Evolutionary conservation across 2,113 vertebrate genomes (phyloP).

Genomic region (Charina bottae): DNA sequence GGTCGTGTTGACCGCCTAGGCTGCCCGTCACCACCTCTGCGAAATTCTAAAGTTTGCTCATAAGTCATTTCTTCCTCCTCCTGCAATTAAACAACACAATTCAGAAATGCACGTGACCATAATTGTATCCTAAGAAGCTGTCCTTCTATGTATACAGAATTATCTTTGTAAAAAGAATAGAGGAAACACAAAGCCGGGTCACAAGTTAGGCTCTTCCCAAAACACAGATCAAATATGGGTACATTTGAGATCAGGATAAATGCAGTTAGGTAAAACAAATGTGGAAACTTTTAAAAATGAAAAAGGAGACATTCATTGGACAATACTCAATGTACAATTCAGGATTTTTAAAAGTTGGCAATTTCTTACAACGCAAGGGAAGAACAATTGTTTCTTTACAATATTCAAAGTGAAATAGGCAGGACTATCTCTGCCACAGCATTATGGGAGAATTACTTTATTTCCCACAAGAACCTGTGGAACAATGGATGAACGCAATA

Average conservation of each 20-base stretch:
- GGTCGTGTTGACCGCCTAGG: conserved; percentile 87
- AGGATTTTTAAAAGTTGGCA: not conserved
- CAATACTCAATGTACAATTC: not conserved
- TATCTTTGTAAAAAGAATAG: not conserved
- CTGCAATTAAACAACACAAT: conserved; percentile 77
- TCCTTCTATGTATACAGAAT: not conserved
- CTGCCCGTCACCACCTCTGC: conserved; percentile 93
- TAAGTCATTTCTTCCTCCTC: conserved; percentile 93
- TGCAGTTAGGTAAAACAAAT: not conserved
- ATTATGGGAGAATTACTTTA: too few relatives aligned
- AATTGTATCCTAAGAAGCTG: not conserved
- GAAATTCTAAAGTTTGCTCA: conserved; percentile 93
- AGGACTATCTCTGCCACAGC: too few relatives aligned
- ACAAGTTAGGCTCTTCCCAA: not conserved
- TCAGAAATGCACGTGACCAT: conserved; percentile 56
- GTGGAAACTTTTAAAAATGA: not conserved
- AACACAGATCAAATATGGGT: not conserved
- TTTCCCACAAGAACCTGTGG: too few relatives aligned
- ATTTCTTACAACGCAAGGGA: too few relatives aligned
- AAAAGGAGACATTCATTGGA: not conserved
- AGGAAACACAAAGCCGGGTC: not conserved
- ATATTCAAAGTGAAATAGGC: too few relatives aligned
- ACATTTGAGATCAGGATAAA: conserved; percentile 31
- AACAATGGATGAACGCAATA: too few relatives aligned
- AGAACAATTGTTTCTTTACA: too few relatives aligned